Evolutionary conservation across 2,113 vertebrate genomes (phyloP).

Genomic region (Neotoma lepida): DNA sequence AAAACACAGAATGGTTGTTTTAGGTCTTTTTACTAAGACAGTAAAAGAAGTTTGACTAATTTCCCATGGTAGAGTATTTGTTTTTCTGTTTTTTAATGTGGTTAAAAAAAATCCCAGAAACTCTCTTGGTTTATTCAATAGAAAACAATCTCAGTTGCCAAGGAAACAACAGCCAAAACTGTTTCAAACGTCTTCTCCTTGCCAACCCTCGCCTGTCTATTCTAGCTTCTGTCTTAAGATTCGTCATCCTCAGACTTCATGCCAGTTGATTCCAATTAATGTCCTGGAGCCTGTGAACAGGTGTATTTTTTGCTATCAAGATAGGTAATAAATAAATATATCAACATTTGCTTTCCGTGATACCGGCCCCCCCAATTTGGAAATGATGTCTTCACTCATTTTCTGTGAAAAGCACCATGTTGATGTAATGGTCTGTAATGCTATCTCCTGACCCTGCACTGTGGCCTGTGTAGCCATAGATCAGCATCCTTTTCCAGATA

Average conservation of each 20-base stretch:
- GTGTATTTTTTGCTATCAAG: constrained; percentile 3
- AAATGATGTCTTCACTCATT: not conserved
- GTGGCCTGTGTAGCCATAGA: not conserved
- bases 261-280: constrained; percentile 53
- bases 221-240: not conserved
- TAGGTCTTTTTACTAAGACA: constrained; percentile 28
- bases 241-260: not conserved
- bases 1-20: not conserved
- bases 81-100: constrained; percentile 29
- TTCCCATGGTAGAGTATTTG: constrained; percentile 21
- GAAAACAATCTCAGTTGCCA: constrained; percentile 58
- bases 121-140: constrained; percentile 18
- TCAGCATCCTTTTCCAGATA: not conserved
- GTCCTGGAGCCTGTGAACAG: not conserved
- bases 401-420: not conserved
- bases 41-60: constrained; percentile 13
- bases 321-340: not conserved
- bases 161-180: constrained; percentile 35
- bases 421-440: not conserved
- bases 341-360: constrained; percentile 28
- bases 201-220: not conserved
- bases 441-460: not conserved
- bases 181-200: not conserved
- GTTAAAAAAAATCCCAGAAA: not conserved
- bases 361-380: not conserved